Conservation (phyloP, 2,888 invertebrate species). For the Pammene aurita region DNA sequence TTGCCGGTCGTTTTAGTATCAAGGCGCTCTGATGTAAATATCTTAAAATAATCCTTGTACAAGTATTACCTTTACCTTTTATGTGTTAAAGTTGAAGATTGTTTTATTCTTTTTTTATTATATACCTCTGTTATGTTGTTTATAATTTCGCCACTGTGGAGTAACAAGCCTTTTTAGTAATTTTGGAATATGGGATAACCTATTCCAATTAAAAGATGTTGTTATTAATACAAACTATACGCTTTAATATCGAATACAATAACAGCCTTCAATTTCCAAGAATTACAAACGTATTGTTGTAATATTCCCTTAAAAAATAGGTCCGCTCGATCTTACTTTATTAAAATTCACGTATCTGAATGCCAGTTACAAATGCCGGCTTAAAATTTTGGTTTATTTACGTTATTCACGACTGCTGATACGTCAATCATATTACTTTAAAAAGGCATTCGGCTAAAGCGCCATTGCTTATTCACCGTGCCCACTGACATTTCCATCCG, state of each 20-base stretch:
- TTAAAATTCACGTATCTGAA: not conserved
- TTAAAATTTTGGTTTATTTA: constrained; percentile 11
- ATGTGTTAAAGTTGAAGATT: too few species aligned
- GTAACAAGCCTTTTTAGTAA: too few species aligned
- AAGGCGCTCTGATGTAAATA: not conserved
- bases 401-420: constrained; percentile 19
- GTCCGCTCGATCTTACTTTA: not conserved
- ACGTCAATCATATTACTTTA: constrained; percentile 30
- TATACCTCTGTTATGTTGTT: too few species aligned
- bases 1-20: not conserved
- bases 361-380: not conserved
- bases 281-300: not conserved
- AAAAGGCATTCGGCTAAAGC: constrained; percentile 26
- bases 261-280: too few species aligned
- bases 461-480: constrained; percentile 25
- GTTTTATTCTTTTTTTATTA: too few species aligned
- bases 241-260: too few species aligned
- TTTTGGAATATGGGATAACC: too few species aligned
- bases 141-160: too few species aligned
- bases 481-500: constrained; percentile 30
- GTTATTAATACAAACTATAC: too few species aligned
- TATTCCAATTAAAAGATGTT: too few species aligned
- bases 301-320: not conserved
- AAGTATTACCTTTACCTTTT: too few species aligned
- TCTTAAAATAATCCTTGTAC: too few species aligned